These are phyloP conservation scores for Gracilinanus agilis DNA, from an alignment of 2,113 vertebrate genomes.

Conservation along the genomic window DNA sequence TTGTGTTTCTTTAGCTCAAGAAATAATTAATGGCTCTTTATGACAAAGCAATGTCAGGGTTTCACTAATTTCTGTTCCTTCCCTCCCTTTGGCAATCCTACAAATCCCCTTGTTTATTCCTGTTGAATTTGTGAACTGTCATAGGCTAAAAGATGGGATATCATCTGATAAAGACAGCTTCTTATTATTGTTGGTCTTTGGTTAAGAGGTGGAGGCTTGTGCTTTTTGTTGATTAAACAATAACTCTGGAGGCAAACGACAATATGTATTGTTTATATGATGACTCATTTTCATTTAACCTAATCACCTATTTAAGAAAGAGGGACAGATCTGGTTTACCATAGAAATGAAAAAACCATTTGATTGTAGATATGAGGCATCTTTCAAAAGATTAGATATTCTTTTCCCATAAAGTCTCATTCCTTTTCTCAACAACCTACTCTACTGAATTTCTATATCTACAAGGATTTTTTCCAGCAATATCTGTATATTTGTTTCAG, in stretches of 20 bases:
- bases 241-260: background rate
- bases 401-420: background rate
- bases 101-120: conserved; percentile 3
- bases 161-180: background rate
- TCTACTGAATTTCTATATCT: background rate
- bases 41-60: background rate
- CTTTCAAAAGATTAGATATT: background rate
- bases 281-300: conserved; percentile 9
- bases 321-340: background rate
- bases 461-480: background rate
- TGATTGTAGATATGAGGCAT: background rate
- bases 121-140: background rate
- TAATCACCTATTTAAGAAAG: background rate
- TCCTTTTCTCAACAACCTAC: conserved; percentile 7
- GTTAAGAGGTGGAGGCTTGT: conserved; percentile 42
- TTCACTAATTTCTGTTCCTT: background rate
- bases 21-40: background rate
- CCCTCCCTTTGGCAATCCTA: background rate
- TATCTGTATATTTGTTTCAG: background rate
- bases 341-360: conserved; percentile 36
- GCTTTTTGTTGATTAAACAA: conserved; percentile 50
- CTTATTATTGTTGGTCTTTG: conserved; percentile 58
- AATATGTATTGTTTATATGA: conserved; percentile 52
- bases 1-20: background rate
- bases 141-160: background rate